Percentiles rank a stretch among this genome's conserved stretches.
phyloP scores from a whole-genome alignment of 2,113 vertebrate genomes.

The Todiramphus chloris region DNA sequence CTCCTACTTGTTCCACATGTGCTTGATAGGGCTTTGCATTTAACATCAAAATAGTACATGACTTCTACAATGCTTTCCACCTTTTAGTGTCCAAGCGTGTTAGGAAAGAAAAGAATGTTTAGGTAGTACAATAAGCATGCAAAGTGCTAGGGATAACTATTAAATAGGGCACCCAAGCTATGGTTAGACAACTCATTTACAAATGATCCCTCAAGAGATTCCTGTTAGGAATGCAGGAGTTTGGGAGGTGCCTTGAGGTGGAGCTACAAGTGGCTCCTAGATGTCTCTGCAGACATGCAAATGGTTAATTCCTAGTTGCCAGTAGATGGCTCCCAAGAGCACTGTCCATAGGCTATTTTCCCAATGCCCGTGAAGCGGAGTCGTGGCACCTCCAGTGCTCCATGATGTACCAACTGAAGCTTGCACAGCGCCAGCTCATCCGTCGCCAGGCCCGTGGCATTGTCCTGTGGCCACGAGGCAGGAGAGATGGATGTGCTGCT shows the following conservation, averaged over 20 bases:
- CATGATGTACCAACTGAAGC: neutral
- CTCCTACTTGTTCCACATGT: neutral
- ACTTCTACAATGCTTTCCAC: neutral
- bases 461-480: neutral
- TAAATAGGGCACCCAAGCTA: neutral
- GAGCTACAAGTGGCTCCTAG: neutral
- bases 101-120: neutral
- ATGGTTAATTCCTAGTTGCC: slow-evolving; percentile 28
- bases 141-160: neutral
- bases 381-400: neutral
- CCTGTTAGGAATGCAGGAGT: neutral
- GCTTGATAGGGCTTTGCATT: neutral
- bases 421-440: neutral
- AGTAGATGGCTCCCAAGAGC: slow-evolving; percentile 61
- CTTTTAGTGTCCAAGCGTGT: neutral
- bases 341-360: neutral
- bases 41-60: neutral
- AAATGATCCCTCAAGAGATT: neutral
- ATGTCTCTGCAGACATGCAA: neutral
- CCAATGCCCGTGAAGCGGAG: fast-evolving
- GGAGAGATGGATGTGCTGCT: fast-evolving
- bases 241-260: neutral
- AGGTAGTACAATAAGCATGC: neutral
- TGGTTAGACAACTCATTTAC: neutral
- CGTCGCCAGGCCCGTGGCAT: fast-evolving